phyloP scores from a whole-genome alignment of 2,113 vertebrate species.

The Scomber colias region DNA sequence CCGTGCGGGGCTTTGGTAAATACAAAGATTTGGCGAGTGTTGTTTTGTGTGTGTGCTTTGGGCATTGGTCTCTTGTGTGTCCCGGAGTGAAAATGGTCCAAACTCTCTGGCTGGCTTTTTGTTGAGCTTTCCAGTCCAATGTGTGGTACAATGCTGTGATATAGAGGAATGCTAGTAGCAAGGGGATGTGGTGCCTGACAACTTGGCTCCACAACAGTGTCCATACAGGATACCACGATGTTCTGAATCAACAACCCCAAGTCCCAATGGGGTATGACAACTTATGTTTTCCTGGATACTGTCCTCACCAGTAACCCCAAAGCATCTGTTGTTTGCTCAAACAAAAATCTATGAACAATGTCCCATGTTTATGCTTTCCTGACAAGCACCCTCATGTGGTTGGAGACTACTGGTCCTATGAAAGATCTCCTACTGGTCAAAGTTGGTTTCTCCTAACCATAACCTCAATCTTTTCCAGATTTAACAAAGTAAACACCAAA shows the following conservation, averaged over 20 bases:
- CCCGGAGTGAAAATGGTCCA: background rate
- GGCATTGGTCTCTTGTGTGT: constrained; percentile 4
- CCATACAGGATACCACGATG: constrained; percentile 9
- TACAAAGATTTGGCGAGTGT: background rate
- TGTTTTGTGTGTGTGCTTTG: constrained; percentile 11
- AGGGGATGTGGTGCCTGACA: constrained; percentile 3
- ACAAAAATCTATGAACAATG: background rate
- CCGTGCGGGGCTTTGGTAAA: background rate
- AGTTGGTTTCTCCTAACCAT: no score
- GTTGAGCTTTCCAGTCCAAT: constrained; percentile 22
- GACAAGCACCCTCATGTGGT: background rate
- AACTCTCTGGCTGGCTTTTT: background rate
- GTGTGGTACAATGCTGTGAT: constrained; percentile 15
- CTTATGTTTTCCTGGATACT: constrained; percentile 2
- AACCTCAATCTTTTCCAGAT: no score
- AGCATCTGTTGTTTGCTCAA: background rate
- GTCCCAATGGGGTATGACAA: background rate
- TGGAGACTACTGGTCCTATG: no score
- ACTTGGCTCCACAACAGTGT: background rate
- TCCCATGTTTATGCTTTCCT: no score
- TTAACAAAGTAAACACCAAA: no score
- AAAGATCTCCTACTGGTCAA: no score
- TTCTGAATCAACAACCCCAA: constrained; percentile 22
- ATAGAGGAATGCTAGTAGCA: constrained; percentile 10
- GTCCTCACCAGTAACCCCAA: background rate